Percentiles rank a stretch among this genome's conserved stretches.
phyloP scores from a whole-genome alignment of 1,140 invertebrate genomes.

The Nasonia vitripennis region DNA sequence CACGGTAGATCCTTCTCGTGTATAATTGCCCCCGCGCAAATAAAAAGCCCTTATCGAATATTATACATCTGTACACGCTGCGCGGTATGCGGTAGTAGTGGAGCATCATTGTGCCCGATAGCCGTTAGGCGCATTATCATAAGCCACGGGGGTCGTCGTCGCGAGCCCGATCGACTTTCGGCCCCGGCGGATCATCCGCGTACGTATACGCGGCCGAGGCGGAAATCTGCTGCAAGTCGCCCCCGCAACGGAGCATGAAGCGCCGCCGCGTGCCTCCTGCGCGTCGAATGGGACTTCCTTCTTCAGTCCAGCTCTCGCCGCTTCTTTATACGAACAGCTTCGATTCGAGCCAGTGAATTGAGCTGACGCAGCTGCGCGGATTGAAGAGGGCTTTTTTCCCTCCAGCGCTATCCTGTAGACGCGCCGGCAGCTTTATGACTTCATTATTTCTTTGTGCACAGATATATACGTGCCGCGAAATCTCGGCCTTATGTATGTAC shows the following conservation, averaged over 20 bases:
- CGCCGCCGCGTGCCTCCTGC: neutral
- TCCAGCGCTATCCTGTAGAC: too few species aligned
- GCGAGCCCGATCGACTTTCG: neutral
- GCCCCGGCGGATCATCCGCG: too few species aligned
- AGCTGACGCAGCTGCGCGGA: neutral
- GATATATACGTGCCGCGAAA: neutral
- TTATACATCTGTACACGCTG: too few species aligned
- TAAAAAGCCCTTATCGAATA: neutral
- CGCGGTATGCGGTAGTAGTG: too few species aligned
- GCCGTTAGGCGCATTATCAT: too few species aligned
- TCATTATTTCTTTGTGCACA: neutral
- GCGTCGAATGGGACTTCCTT: neutral
- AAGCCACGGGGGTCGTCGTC: neutral
- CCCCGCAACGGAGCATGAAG: slow-evolving; percentile 4
- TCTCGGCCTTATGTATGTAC: neutral
- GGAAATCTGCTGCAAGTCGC: neutral
- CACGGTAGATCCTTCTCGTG: neutral
- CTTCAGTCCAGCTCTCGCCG: neutral
- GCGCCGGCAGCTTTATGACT: neutral
- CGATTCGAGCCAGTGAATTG: slow-evolving; percentile 4
- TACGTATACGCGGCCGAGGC: neutral
- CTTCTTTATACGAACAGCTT: neutral
- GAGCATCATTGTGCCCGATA: too few species aligned
- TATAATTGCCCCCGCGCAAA: too few species aligned
- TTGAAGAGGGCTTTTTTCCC: neutral